These are phyloP conservation scores for Scaptomyza polygonia DNA, from an alignment of 2,888 invertebrate genomes.

Conservation along the genomic window DNA sequence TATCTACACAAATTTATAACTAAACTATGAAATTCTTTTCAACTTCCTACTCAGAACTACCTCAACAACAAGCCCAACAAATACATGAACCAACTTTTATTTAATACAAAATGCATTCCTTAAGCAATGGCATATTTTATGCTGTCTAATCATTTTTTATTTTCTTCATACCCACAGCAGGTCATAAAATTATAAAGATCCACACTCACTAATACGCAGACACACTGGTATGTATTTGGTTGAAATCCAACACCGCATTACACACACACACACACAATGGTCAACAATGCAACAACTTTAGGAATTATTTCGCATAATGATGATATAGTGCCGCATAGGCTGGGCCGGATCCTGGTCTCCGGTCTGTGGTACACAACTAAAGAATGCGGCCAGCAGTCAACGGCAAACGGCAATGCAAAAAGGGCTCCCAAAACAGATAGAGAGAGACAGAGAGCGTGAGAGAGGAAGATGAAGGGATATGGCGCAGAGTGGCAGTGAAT, in stretches of 20 bases:
- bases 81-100: not conserved
- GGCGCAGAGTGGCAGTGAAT: slow-evolving; percentile 44
- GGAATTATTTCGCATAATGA: slow-evolving; percentile 68
- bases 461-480: not conserved
- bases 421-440: slow-evolving; percentile 40
- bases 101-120: not conserved
- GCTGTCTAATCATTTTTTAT: slow-evolving; percentile 1
- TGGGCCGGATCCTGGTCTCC: slow-evolving; percentile 10
- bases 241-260: slow-evolving; percentile 39
- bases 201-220: slow-evolving; percentile 1
- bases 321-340: slow-evolving; percentile 71
- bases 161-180: not conserved
- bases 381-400: slow-evolving; percentile 55
- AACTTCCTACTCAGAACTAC: not conserved
- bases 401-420: slow-evolving; percentile 54
- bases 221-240: slow-evolving; percentile 1
- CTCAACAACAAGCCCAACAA: not conserved
- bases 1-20: not conserved
- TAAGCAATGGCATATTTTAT: slow-evolving; percentile 2
- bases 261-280: slow-evolving; percentile 40
- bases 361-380: slow-evolving; percentile 38
- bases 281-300: slow-evolving; percentile 57
- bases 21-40: not conserved
- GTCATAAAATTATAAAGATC: slow-evolving; percentile 20
- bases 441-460: slow-evolving; percentile 4